Conservation (phyloP, 2,888 invertebrate species). For the Elysia crispata region DNA sequence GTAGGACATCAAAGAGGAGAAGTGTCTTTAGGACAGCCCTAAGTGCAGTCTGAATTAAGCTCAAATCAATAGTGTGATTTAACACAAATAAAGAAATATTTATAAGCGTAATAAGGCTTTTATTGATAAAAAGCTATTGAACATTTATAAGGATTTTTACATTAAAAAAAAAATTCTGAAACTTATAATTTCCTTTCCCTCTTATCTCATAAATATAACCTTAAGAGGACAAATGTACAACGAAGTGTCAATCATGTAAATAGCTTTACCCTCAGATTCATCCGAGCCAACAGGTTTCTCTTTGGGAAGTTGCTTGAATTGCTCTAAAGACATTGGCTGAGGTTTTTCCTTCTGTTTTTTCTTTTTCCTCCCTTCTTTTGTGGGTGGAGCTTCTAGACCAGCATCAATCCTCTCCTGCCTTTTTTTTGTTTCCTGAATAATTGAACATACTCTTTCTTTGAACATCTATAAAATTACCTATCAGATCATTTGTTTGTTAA, state of each 20-base stretch:
- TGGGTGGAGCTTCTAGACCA: slow-evolving; percentile 41
- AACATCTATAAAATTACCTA: neutral
- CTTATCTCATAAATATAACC: neutral
- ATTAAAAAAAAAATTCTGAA: too few relatives aligned
- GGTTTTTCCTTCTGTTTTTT: slow-evolving; percentile 83
- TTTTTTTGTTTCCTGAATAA: slow-evolving; percentile 30
- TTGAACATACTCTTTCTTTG: neutral
- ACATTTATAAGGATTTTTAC: too few relatives aligned
- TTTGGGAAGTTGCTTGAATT: slow-evolving; percentile 83
- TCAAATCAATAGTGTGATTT: too few relatives aligned
- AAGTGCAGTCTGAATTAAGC: too few relatives aligned
- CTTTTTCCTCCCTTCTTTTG: slow-evolving; percentile 52
- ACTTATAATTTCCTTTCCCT: neutral
- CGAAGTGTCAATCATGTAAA: neutral
- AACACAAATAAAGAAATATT: too few relatives aligned
- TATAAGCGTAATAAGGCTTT: too few relatives aligned
- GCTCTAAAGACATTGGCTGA: slow-evolving; percentile 84
- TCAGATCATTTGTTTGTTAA: too few relatives aligned
- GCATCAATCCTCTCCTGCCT: slow-evolving; percentile 40
- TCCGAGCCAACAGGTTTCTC: slow-evolving; percentile 47
- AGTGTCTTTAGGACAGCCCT: too few relatives aligned
- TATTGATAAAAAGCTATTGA: too few relatives aligned
- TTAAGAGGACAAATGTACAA: neutral
- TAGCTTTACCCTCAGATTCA: slow-evolving; percentile 37
- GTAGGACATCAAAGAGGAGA: too few relatives aligned